These are phyloP conservation scores for Ennomos quercinarius DNA, from an alignment of 2,888 invertebrate species.

Conservation along the genomic window DNA sequence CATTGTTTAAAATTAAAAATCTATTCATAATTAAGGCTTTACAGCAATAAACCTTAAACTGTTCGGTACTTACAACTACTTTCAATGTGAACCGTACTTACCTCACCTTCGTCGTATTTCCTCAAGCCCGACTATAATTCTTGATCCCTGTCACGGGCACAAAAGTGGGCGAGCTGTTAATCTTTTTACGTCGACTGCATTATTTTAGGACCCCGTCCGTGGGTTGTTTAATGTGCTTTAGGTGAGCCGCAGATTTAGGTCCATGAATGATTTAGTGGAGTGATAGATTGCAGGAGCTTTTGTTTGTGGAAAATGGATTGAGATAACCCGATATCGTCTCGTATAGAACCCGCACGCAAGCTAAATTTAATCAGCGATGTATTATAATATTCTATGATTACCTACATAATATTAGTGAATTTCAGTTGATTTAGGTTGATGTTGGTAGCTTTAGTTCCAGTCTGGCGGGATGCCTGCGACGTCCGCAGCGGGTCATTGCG, in stretches of 20 bases:
- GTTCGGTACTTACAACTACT: conserved; percentile 5
- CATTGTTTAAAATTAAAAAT: too few relatives aligned
- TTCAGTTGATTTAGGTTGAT: too few relatives aligned
- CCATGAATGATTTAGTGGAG: conserved; percentile 32
- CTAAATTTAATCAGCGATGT: too few relatives aligned
- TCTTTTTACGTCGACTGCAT: conserved; percentile 74
- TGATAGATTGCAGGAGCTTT: conserved; percentile 23
- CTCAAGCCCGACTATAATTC: conserved; percentile 62
- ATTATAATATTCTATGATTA: too few relatives aligned
- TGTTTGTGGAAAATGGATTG: conserved; percentile 18
- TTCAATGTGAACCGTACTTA: conserved; percentile 41
- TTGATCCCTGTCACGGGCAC: conserved; percentile 65
- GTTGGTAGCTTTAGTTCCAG: too few relatives aligned
- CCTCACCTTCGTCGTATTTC: conserved; percentile 48
- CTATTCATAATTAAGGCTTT: too few relatives aligned
- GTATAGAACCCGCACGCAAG: background rate
- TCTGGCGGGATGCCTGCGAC: too few relatives aligned
- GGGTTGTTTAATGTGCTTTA: conserved; percentile 52
- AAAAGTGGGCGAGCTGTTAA: conserved; percentile 68
- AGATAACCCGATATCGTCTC: conserved; percentile 4
- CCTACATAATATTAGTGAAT: too few relatives aligned
- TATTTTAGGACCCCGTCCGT: conserved; percentile 60
- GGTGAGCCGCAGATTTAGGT: conserved; percentile 35
- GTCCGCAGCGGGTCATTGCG: too few relatives aligned
- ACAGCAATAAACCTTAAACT: background rate